Evolutionary conservation across 1,140 invertebrate genomes (phyloP).

Genomic region (Heliconius hewitsoni): DNA sequence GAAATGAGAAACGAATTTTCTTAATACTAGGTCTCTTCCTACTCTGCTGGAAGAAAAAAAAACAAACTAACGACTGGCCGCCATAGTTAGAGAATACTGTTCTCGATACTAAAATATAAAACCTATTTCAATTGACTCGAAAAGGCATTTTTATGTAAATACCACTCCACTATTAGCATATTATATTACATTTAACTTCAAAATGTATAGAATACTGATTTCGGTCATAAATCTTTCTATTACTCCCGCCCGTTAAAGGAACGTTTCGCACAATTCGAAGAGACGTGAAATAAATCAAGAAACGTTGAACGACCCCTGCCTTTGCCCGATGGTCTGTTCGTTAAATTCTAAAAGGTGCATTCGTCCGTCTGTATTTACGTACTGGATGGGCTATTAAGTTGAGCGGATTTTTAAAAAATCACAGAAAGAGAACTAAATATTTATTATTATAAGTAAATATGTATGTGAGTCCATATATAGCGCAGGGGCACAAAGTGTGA

Average conservation of each 20-base stretch:
- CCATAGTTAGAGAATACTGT: too few species aligned
- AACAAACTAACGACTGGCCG: too few species aligned
- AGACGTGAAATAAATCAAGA: slow-evolving; percentile 35
- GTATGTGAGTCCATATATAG: too few species aligned
- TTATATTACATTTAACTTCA: background rate
- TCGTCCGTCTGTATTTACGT: background rate
- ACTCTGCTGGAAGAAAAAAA: too few species aligned
- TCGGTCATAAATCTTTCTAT: slow-evolving; percentile 9
- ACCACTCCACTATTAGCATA: background rate
- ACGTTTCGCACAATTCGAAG: slow-evolving; percentile 22
- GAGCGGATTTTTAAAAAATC: too few species aligned
- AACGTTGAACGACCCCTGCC: slow-evolving; percentile 31
- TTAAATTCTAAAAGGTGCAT: background rate
- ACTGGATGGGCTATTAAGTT: too few species aligned
- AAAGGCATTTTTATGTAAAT: background rate
- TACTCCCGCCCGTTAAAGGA: slow-evolving; percentile 11
- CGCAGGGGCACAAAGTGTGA: too few species aligned
- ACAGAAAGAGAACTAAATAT: too few species aligned
- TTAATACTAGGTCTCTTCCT: too few species aligned
- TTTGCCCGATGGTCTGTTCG: background rate
- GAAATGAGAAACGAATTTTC: too few species aligned
- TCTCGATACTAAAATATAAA: too few species aligned
- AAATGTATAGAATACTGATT: slow-evolving; percentile 1
- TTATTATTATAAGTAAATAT: too few species aligned
- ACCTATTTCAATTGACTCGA: background rate